A percentile compares a stretch with the other conserved stretches of the same genome.
These are phyloP conservation scores for Cheirogaleus major DNA, from an alignment of 2,797 vertebrate species.

Conservation along the genomic window DNA sequence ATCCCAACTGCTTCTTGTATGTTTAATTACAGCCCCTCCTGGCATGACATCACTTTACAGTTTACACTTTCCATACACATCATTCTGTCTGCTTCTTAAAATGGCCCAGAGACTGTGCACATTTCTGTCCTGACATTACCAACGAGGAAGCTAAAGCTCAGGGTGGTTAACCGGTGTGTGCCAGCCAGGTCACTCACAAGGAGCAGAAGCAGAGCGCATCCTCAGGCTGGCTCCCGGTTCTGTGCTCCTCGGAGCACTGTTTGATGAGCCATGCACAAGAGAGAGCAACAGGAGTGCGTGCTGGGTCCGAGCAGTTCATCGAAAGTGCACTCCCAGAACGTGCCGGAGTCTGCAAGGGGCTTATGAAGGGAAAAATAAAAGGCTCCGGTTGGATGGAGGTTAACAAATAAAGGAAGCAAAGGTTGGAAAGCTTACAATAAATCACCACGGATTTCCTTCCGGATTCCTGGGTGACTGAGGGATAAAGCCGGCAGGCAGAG, in stretches of 20 bases:
- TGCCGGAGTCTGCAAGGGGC: not conserved
- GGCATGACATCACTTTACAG: too few species aligned
- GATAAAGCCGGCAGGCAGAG: not conserved
- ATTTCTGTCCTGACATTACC: not conserved
- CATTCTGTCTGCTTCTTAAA: not conserved
- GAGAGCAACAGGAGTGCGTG: rapidly evolving
- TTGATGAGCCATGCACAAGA: rapidly evolving
- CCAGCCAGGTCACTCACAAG: too few species aligned
- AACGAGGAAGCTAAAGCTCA: not conserved
- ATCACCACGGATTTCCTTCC: constrained; percentile 35
- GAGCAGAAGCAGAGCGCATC: not conserved
- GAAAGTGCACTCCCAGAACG: not conserved
- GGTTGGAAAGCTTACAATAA: constrained; percentile 17
- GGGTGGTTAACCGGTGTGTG: rapidly evolving
- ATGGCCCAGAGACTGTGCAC: rapidly evolving
- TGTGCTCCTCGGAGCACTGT: not conserved
- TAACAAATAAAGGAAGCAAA: constrained; percentile 50
- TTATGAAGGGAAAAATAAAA: not conserved
- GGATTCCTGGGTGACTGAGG: not conserved
- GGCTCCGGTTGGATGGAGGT: constrained; percentile 29
- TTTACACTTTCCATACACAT: too few species aligned
- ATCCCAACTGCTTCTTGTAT: not conserved
- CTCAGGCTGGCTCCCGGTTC: rapidly evolving
- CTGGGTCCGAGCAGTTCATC: not conserved
- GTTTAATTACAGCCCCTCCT: not conserved